Conservation (phyloP, 1,140 invertebrate species). For the Sarcophaga bullata region DNA sequence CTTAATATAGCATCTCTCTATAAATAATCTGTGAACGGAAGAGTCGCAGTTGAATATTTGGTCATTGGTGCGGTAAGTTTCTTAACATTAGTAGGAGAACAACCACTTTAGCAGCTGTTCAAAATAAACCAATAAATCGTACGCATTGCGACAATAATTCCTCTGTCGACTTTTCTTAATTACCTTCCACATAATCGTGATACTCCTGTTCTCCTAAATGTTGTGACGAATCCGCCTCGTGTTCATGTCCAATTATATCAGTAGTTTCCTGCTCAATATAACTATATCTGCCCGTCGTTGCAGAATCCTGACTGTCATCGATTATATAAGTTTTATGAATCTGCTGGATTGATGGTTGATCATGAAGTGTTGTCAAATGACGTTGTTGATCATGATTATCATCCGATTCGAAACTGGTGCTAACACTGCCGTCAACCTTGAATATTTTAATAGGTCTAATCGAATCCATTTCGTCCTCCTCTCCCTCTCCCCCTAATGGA, state of each 20-base stretch:
- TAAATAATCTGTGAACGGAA: too few species aligned
- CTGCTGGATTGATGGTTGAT: not conserved
- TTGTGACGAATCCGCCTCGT: not conserved
- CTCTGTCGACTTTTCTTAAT: not conserved
- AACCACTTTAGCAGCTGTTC: too few species aligned
- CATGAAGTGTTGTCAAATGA: not conserved
- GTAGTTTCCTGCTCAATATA: not conserved
- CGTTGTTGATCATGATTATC: not conserved
- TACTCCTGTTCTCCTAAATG: not conserved
- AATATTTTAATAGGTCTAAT: not conserved
- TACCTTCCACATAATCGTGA: constrained; percentile 14
- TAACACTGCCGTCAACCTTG: not conserved
- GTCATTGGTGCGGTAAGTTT: too few species aligned
- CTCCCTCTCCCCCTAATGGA: not conserved
- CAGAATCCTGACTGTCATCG: not conserved
- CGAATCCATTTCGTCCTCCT: not conserved
- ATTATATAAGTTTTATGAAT: not conserved
- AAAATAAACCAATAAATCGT: too few species aligned
- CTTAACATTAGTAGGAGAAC: too few species aligned
- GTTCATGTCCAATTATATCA: not conserved
- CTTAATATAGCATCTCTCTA: too few species aligned
- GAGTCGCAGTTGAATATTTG: too few species aligned
- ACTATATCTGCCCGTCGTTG: not conserved
- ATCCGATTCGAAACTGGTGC: not conserved
- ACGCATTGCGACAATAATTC: too few species aligned